Percentiles rank a stretch among this genome's conserved stretches.
Conservation (phyloP, 2,797 vertebrate genomes). For the Mormyrus hasselquistii region DNA sequence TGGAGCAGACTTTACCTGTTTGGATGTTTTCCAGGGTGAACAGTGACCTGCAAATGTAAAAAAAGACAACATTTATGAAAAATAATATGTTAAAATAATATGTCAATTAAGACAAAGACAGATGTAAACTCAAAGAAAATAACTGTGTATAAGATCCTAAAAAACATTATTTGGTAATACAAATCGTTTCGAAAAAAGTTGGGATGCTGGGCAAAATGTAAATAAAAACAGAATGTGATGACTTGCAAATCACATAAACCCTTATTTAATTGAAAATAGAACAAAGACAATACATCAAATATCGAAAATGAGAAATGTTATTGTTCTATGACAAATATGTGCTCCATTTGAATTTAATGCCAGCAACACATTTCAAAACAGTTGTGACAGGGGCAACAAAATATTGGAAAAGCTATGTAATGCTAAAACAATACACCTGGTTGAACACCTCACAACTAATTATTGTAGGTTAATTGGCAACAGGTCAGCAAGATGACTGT, state of each 20-base stretch:
- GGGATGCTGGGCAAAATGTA: not conserved
- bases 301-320: not conserved
- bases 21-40: slow-evolving; percentile 94
- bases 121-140: not conserved
- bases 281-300: not conserved
- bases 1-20: slow-evolving; percentile 72
- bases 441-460: not conserved
- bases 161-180: not conserved
- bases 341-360: not conserved
- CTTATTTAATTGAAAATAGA: not conserved
- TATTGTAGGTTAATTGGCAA: not conserved
- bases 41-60: slow-evolving; percentile 78
- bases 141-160: not conserved
- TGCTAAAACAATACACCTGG: not conserved
- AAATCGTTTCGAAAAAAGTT: not conserved
- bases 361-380: not conserved
- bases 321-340: not conserved
- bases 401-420: not conserved
- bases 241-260: not conserved
- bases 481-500: not conserved
- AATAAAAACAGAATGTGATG: not conserved
- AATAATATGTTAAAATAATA: not conserved
- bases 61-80: slow-evolving; percentile 49
- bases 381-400: not conserved
- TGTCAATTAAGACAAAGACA: not conserved